phyloP scores from a whole-genome alignment of 1,140 invertebrate species.

The roundworm (Caenorhabditis elegans) region WBcel235 BX284604.4:7961001-7961500 shows the following conservation, averaged over 20 bases:
- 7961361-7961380: not conserved
- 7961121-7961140: not conserved
- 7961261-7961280: conserved; percentile 25
- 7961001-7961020: conserved; percentile 4
- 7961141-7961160: not conserved
- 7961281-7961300: conserved; percentile 19
- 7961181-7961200: not conserved
- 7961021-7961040: not conserved
- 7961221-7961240: conserved; percentile 4
- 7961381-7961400: conserved; percentile 10
- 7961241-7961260: conserved; percentile 23
- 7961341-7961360: not conserved
- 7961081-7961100: conserved; percentile 25
- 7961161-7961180: not conserved
- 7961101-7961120: conserved; percentile 6
- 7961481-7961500: conserved; percentile 17
- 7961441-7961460: conserved; percentile 20
- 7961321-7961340: conserved; percentile 7
- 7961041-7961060: not conserved
- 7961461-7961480: conserved; percentile 24
- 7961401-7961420: too few species aligned
- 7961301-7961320: not conserved
- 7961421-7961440: not conserved
- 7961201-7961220: conserved; percentile 1
- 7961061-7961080: conserved; percentile 4